Evolutionary conservation across 2,888 invertebrate species (phyloP), one percentile per base, ranked within the genome.

Genomic region (Heteromurus nitidus): DNA sequence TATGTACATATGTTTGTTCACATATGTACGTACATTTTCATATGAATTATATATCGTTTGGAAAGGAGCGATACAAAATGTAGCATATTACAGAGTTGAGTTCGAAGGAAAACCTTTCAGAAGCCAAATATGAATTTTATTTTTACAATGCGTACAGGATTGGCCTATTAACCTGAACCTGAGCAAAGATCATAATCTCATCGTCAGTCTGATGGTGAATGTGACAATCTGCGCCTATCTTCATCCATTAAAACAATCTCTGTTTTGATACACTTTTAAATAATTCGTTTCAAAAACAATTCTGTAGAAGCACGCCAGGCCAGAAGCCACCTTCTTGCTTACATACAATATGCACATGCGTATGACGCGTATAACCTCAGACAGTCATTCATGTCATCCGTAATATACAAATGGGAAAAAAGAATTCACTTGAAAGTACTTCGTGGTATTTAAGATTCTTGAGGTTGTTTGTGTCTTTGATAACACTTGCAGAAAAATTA

Each of bases 401-500:
- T 58, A 18, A 7, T 24, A 22, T 36, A 36, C 36, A 36, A 5
- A 36, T 36, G 13, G 36, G n/a, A 16, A 47, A n/a, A n/a, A 55
- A 26, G 55, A 55, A 26, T 30, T 11, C 62, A 62, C 62, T 47
- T 47, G 47, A n/a, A n/a, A n/a, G n/a, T n/a, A n/a, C n/a, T 24
- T 26, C 68, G 28, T 36, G 13, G 68, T 28, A 24, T 7, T 50
- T 42, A 42, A 13, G 44, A 68, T 30, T 65, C 60, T n/a, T n/a
- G n/a, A 30, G 28, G 22, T 13, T 7, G 5, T 24, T 28, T 65
- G 11, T 62, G 62, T 9, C 31, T 30, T 55, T 55, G 64, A 73
- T 62, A 55, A 67, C 55, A 62, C n/a, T 47, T 68, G 68, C n/a
- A 50, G 20, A 69, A 68, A 28, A 67, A 67, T 69, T 76, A 60